Conservation (phyloP, 2,888 invertebrate genomes). For the Lithophane leautieri region DNA sequence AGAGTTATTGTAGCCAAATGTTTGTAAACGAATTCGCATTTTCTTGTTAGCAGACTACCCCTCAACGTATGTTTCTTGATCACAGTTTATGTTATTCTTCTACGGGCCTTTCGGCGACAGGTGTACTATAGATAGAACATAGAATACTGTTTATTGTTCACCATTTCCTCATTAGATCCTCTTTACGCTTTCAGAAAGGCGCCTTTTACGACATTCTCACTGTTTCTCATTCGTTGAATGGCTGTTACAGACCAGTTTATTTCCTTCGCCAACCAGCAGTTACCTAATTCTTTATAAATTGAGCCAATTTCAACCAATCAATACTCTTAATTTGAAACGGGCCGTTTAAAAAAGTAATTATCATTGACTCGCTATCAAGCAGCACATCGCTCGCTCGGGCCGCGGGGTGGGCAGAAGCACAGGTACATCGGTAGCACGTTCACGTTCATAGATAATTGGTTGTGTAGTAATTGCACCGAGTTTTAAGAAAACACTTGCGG, state of each 20-base stretch:
- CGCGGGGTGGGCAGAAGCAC: conserved; percentile 35
- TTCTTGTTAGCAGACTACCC: not conserved
- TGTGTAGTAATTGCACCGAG: conserved; percentile 61
- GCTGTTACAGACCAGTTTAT: not conserved
- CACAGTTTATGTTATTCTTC: not conserved
- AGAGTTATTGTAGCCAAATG: not conserved
- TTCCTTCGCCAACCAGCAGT: not conserved
- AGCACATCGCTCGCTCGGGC: conserved; percentile 43
- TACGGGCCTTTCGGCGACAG: not conserved
- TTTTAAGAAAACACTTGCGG: conserved; percentile 60
- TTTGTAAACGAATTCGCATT: not conserved
- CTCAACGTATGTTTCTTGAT: not conserved
- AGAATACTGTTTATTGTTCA: not conserved
- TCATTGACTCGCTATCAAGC: conserved; percentile 51
- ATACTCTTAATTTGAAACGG: conserved; percentile 30
- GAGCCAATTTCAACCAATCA: conserved; percentile 26
- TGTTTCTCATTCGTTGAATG: not conserved
- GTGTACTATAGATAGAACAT: not conserved
- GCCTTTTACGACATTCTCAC: not conserved
- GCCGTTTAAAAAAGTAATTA: conserved; percentile 49
- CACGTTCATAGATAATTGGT: conserved; percentile 62
- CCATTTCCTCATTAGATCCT: not conserved
- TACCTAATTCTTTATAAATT: conserved; percentile 11
- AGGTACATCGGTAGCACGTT: conserved; percentile 59
- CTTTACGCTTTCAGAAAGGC: not conserved